Evolutionary conservation across 1,140 invertebrate species (phyloP).

Genomic region (Trichonephila clavata): DNA sequence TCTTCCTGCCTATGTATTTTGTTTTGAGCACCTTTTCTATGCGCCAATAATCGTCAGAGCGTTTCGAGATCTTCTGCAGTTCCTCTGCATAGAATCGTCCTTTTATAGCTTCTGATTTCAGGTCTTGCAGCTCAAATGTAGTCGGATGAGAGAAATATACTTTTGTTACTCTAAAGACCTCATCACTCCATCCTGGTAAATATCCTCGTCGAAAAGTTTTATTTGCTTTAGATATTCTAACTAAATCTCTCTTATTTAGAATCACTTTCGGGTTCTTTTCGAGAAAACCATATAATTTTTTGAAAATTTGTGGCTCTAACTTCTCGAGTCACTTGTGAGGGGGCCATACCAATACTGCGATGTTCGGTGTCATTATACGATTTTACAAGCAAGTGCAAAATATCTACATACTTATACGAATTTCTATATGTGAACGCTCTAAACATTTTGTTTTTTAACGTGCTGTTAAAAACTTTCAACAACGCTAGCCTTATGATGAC

Average conservation of each 20-base stretch:
- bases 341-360: constrained; percentile 18
- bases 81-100: too few species aligned
- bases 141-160: too few species aligned
- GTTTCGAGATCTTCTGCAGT: too few species aligned
- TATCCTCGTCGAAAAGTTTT: not conserved
- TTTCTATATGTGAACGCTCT: too few species aligned
- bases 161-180: too few species aligned
- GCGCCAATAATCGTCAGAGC: too few species aligned
- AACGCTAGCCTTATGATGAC: too few species aligned
- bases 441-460: too few species aligned
- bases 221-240: constrained; percentile 23
- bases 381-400: not conserved
- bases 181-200: too few species aligned
- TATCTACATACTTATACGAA: constrained; percentile 9
- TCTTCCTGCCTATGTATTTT: not conserved
- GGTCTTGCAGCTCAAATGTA: too few species aligned
- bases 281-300: constrained; percentile 26
- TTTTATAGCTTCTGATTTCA: too few species aligned
- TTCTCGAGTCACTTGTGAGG: not conserved
- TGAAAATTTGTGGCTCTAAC: constrained; percentile 11
- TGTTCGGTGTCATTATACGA: constrained; percentile 1
- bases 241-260: not conserved
- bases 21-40: not conserved
- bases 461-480: too few species aligned
- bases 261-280: not conserved